Percentiles rank a stretch among this genome's conserved stretches.
These are phyloP conservation scores for Cheilosia impressa DNA, from an alignment of 2,888 invertebrate genomes.

Conservation along the genomic window DNA sequence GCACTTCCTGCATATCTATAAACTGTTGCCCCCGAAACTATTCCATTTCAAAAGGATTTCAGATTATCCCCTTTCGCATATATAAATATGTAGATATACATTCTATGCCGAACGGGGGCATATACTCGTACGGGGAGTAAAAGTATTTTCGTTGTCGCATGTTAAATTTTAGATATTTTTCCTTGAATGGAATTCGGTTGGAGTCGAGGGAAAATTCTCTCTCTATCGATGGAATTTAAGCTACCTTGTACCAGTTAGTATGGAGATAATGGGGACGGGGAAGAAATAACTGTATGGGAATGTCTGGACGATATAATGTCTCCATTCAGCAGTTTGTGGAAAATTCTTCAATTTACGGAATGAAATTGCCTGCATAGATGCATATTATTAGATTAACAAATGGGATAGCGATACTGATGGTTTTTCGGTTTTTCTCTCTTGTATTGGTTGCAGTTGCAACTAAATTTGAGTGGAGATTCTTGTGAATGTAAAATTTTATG, in stretches of 20 bases:
- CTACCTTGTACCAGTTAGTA: slow-evolving; percentile 20
- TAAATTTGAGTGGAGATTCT: too few species aligned
- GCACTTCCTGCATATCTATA: not conserved
- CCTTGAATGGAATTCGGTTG: slow-evolving; percentile 33
- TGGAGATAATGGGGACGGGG: slow-evolving; percentile 1
- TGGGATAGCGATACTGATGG: not conserved
- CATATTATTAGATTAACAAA: slow-evolving; percentile 17
- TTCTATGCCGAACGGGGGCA: not conserved
- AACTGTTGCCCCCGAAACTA: slow-evolving; percentile 29
- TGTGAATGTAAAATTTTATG: too few species aligned
- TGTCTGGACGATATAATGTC: slow-evolving; percentile 29
- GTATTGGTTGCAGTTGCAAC: too few species aligned
- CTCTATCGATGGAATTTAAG: slow-evolving; percentile 36
- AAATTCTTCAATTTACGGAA: slow-evolving; percentile 33
- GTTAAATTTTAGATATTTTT: slow-evolving; percentile 46
- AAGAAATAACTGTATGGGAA: not conserved
- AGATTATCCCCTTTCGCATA: slow-evolving; percentile 21
- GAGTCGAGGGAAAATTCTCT: slow-evolving; percentile 26
- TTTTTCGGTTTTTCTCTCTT: too few species aligned
- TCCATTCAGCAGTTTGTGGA: slow-evolving; percentile 11
- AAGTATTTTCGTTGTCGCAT: slow-evolving; percentile 23
- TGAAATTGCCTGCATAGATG: slow-evolving; percentile 16
- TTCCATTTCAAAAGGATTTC: slow-evolving; percentile 32
- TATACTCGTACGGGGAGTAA: not conserved
- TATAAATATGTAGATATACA: not conserved